phyloP scores from a whole-genome alignment of 2,113 vertebrate species.

The Podilymbus podiceps region DNA sequence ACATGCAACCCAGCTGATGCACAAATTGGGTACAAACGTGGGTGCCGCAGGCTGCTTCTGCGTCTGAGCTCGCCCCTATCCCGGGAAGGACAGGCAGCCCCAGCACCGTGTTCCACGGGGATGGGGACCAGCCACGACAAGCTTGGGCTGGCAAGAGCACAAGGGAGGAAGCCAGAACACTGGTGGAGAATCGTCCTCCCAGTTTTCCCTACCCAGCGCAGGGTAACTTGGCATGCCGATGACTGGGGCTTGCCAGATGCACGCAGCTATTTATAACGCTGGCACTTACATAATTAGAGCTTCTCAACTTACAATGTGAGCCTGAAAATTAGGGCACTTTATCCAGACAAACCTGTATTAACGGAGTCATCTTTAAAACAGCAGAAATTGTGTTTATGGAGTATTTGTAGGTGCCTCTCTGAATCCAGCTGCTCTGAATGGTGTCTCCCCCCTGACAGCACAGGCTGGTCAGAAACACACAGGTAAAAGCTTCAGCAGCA shows the following conservation, averaged over 20 bases:
- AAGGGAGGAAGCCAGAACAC: not conserved
- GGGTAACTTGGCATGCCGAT: not conserved
- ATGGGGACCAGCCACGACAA: not conserved
- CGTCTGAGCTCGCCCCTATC: not conserved
- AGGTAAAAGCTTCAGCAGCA: not conserved
- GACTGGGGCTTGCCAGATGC: not conserved
- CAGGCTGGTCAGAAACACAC: accelerated
- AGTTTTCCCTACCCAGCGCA: accelerated
- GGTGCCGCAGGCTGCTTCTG: accelerated
- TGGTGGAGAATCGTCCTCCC: not conserved
- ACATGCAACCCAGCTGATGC: not conserved
- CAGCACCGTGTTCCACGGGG: not conserved
- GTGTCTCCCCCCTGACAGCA: accelerated
- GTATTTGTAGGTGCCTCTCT: not conserved
- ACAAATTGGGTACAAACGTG: not conserved
- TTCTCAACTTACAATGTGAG: not conserved
- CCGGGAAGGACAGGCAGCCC: not conserved
- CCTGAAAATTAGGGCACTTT: not conserved
- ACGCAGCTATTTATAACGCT: not conserved
- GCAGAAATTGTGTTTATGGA: not conserved
- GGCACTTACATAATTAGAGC: not conserved
- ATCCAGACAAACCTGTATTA: not conserved
- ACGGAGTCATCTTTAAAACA: not conserved
- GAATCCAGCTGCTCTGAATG: not conserved
- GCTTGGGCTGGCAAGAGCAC: not conserved